A percentile compares a stretch with the other conserved stretches of the same genome.
Evolutionary conservation across 2,797 vertebrate species (phyloP).

Genomic region (Monodelphis domestica): DNA sequence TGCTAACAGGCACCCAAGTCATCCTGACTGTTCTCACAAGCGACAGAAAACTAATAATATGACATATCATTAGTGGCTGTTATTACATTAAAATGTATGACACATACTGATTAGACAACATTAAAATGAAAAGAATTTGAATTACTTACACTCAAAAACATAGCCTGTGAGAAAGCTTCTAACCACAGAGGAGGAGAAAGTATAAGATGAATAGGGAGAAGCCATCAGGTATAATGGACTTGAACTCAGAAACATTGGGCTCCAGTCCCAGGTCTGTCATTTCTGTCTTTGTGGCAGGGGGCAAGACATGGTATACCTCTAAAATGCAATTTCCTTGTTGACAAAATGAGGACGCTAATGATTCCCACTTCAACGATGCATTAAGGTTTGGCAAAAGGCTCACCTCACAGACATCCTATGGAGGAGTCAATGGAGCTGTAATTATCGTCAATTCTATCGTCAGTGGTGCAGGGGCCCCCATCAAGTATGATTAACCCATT

Average conservation of each 20-base stretch:
- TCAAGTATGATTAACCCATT: background rate
- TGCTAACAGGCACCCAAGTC: slow-evolving; percentile 34
- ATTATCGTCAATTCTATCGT: background rate
- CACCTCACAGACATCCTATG: background rate
- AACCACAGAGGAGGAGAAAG: slow-evolving; percentile 63
- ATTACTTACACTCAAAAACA: slow-evolving; percentile 68
- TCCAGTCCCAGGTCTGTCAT: background rate
- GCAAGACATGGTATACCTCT: background rate
- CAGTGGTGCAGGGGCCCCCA: background rate
- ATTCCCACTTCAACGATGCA: background rate
- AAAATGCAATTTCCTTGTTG: background rate
- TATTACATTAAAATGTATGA: slow-evolving; percentile 75
- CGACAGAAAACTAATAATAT: slow-evolving; percentile 64
- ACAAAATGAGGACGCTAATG: accelerated
- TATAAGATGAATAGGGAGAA: accelerated
- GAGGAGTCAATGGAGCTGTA: background rate
- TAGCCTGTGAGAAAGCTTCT: slow-evolving; percentile 57
- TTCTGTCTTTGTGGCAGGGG: background rate
- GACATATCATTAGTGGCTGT: slow-evolving; percentile 76
- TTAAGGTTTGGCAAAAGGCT: background rate
- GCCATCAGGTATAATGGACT: background rate
- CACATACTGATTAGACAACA: slow-evolving; percentile 75
- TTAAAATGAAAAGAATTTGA: slow-evolving; percentile 75
- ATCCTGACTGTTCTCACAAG: slow-evolving; percentile 65
- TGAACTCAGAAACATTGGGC: background rate